phyloP scores from a whole-genome alignment of 2,113 vertebrate genomes.

The Lota lota region DNA sequence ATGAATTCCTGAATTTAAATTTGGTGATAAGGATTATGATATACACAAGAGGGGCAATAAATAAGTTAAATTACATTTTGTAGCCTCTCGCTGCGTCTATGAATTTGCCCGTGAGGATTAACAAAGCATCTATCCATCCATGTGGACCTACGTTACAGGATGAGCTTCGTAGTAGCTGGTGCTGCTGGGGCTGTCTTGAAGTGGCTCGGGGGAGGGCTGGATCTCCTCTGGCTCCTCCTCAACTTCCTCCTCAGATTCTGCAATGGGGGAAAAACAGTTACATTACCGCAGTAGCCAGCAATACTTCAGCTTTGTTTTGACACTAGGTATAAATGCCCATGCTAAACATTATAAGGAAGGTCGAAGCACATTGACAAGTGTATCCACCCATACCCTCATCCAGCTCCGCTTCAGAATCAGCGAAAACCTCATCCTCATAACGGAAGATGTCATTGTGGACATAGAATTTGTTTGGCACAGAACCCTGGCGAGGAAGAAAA shows the following conservation, averaged over 20 bases:
- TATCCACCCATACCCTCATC: conserved; percentile 80
- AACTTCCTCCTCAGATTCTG: conserved; percentile 94
- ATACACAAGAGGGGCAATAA: too few species aligned
- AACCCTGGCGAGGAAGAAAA: conserved; percentile 75
- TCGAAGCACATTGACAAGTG: not conserved
- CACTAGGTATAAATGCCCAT: too few species aligned
- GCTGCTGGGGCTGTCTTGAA: conserved; percentile 85
- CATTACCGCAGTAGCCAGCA: too few species aligned
- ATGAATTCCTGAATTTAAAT: too few species aligned
- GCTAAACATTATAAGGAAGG: not conserved
- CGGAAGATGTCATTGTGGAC: conserved; percentile 99
- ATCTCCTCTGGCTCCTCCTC: conserved; percentile 92
- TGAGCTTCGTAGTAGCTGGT: conserved; percentile 85
- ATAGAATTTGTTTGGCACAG: conserved; percentile 98
- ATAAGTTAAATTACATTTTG: too few species aligned
- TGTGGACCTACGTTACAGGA: conserved; percentile 82
- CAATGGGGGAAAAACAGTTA: conserved; percentile 38
- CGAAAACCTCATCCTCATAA: conserved; percentile 97
- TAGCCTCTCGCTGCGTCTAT: too few species aligned
- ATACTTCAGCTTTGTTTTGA: too few species aligned
- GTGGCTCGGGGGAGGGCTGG: conserved; percentile 85
- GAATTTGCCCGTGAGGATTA: not conserved
- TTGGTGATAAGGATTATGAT: too few species aligned
- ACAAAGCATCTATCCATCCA: not conserved
- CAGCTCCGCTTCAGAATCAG: conserved; percentile 95